These are phyloP conservation scores for Trachelus troglodyta DNA, from an alignment of 2,888 invertebrate species.

Conservation along the genomic window DNA sequence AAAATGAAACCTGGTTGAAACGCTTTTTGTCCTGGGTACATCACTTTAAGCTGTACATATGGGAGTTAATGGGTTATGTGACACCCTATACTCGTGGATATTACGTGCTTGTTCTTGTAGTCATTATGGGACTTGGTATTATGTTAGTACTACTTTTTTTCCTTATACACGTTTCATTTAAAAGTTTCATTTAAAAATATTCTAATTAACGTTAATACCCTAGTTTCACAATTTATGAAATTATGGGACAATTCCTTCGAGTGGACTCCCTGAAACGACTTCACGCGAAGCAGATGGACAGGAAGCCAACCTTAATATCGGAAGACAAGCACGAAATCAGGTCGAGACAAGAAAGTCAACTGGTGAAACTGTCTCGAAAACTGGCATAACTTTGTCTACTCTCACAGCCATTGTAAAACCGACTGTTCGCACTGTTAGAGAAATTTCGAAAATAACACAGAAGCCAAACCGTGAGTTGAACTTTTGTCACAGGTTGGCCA, in stretches of 20 bases:
- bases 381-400: background rate
- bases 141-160: conserved; percentile 13
- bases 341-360: background rate
- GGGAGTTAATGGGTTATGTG: conserved; percentile 6
- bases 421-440: background rate
- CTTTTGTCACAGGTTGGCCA: background rate
- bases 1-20: conserved; percentile 25
- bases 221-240: background rate
- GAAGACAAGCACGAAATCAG: background rate
- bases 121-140: conserved; percentile 16
- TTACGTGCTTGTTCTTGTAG: conserved; percentile 8
- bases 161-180: background rate
- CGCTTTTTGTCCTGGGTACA: conserved; percentile 16
- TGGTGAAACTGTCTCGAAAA: background rate
- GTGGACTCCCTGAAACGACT: background rate
- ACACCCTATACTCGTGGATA: background rate
- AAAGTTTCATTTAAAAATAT: background rate
- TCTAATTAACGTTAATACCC: background rate
- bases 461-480: background rate
- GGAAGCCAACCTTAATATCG: background rate
- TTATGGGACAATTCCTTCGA: background rate
- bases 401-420: conserved; percentile 2
- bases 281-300: background rate
- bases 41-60: background rate
- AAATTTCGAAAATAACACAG: background rate